phyloP scores from a whole-genome alignment of 2,113 vertebrate genomes.

The Falcunculus frontatus region DNA sequence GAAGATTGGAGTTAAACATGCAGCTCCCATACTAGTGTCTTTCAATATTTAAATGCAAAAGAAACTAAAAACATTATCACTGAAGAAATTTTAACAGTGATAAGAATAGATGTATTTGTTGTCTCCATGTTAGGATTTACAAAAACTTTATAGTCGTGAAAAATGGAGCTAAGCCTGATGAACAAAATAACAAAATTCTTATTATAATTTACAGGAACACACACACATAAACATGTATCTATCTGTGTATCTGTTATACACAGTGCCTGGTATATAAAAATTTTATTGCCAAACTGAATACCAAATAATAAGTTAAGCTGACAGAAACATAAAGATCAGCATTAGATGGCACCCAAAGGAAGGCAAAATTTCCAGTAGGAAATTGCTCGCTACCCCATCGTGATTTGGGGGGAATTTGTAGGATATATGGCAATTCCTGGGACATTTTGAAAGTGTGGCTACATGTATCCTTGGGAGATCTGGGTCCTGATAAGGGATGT shows the following conservation, averaged over 20 bases:
- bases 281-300: conserved; percentile 42
- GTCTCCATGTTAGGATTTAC: background rate
- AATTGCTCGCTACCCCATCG: background rate
- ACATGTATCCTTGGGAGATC: background rate
- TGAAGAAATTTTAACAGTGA: background rate
- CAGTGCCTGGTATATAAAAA: conserved; percentile 10
- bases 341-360: conserved; percentile 24
- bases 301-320: conserved; percentile 48
- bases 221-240: background rate
- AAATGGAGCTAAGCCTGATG: background rate
- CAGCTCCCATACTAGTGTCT: background rate
- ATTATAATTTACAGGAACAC: conserved; percentile 24
- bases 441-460: background rate
- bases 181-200: background rate
- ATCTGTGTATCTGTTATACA: conserved; percentile 2
- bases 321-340: conserved; percentile 33
- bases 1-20: background rate
- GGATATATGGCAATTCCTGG: background rate
- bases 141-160: conserved; percentile 1
- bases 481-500: background rate
- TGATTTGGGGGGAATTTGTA: background rate
- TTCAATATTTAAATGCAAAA: background rate
- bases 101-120: background rate
- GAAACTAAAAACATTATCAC: background rate
- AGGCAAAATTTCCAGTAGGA: conserved; percentile 2